Evolutionary conservation across 2,113 vertebrate species (phyloP), one percentile per base, ranked within the genome.

Genomic region (Onychostoma macrolepis): DNA sequence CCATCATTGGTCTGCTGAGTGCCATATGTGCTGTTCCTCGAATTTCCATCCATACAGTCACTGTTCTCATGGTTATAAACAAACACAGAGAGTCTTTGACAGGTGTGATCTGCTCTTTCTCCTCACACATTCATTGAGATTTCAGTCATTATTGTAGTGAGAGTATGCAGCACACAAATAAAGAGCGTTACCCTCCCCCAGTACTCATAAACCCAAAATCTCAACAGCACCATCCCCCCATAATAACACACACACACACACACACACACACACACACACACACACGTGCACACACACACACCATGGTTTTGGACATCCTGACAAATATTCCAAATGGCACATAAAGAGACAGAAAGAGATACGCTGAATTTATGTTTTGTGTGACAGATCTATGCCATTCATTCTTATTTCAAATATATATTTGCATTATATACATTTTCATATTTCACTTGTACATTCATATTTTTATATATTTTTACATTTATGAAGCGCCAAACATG

Each of bases 71-170:
- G 21, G 21, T 50, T 74, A 58, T 41, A 74, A 71, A 74, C 82
- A 84, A 41, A 58, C 65, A 36, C 45, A 38, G 33, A 56, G 41
- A 15, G 9, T 12, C 28, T 80, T 17, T 65, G 61, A 53, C 24
- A 74, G 65, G 69, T 74, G 48, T 26, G 45, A 36, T 56, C 45
- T 41, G 82, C 30, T 36, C 24, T 58, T 53, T 58, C 45, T 38
- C 21, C 13, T 58, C 19, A n/a, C 11, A 38, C 4, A n/a, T 53
- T 77, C 69, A 83, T 50, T 38, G 80, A 75, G 9, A 85, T 81
- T 33, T 81, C 76, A 63, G 65, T 86, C 21, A 86, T 88, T 78
- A 88, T 85, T 87, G 76, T 88, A 41, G 30, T 43, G 65, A 80
- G 76, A 74, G 36, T 30, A 77, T 58, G 76, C 36, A 81, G 38